A percentile compares a stretch with the other conserved stretches of the same genome.
phyloP scores from a whole-genome alignment of 2,888 invertebrate genomes.

The Eupithecia subfuscata region DNA sequence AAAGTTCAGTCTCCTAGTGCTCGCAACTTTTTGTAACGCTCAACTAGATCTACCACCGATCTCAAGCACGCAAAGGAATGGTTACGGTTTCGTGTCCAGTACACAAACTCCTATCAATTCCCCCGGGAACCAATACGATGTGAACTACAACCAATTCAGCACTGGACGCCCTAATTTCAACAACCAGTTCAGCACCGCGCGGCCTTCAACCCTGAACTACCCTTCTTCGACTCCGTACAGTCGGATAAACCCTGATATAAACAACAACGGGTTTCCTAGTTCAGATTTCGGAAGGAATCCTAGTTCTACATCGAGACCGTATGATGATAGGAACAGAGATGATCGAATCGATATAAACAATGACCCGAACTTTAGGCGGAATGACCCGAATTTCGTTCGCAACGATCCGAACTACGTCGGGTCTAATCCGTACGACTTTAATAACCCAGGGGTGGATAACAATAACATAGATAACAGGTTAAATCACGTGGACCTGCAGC shows the following conservation, averaged over 20 bases:
- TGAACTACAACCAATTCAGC: conserved; percentile 68
- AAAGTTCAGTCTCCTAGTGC: conserved; percentile 60
- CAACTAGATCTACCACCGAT: conserved; percentile 85
- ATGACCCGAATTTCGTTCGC: conserved; percentile 81
- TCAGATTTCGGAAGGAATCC: conserved; percentile 65
- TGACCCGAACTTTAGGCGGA: conserved; percentile 75
- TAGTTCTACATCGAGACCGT: conserved; percentile 65
- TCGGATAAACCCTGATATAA: conserved; percentile 76
- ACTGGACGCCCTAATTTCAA: conserved; percentile 61
- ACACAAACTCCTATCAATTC: conserved; percentile 70
- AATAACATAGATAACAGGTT: conserved; percentile 74
- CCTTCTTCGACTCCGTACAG: conserved; percentile 71
- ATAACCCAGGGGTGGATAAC: conserved; percentile 62
- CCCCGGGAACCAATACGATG: conserved; percentile 73
- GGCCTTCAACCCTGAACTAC: conserved; percentile 59
- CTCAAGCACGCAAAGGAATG: conserved; percentile 64
- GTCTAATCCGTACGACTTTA: conserved; percentile 74
- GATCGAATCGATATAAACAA: conserved; percentile 77
- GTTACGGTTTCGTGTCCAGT: conserved; percentile 68
- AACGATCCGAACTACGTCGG: conserved; percentile 76
- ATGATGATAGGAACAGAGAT: conserved; percentile 69
- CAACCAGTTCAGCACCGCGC: conserved; percentile 67
- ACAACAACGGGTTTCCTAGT: conserved; percentile 75
- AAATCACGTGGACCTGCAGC: conserved; percentile 74
- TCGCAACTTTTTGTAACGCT: conserved; percentile 50